Percentiles rank a stretch among this genome's conserved stretches.
phyloP scores from a whole-genome alignment of 2,888 invertebrate genomes.

The Caenorhabditis sp. region DNA sequence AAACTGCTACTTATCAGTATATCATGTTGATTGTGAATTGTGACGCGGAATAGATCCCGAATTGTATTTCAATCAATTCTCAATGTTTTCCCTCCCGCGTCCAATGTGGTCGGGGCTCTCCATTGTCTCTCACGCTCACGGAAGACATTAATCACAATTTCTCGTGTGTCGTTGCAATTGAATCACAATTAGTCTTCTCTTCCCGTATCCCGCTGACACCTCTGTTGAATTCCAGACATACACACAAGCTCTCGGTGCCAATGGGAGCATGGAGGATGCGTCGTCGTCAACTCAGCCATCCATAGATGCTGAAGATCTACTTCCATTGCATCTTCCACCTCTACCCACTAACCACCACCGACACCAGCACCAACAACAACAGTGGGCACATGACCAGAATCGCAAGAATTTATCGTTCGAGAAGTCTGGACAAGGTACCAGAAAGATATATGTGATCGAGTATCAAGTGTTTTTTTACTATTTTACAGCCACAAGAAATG shows the following conservation, averaged over 20 bases:
- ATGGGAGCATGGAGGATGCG: slow-evolving; percentile 63
- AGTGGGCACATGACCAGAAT: slow-evolving; percentile 64
- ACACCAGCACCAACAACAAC: slow-evolving; percentile 15
- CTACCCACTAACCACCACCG: slow-evolving; percentile 3
- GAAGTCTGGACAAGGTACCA: slow-evolving; percentile 41
- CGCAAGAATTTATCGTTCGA: slow-evolving; percentile 59
- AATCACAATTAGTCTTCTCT: slow-evolving; percentile 50
- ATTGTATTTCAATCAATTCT: not conserved
- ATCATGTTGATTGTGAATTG: too few relatives aligned
- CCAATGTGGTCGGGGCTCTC: not conserved
- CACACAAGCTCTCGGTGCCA: not conserved
- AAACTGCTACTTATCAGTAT: too few relatives aligned
- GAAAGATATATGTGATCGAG: not conserved
- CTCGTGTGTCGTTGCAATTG: slow-evolving; percentile 40
- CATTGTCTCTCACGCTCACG: slow-evolving; percentile 20
- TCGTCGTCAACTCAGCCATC: slow-evolving; percentile 35
- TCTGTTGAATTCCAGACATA: slow-evolving; percentile 3
- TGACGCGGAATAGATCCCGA: too few relatives aligned
- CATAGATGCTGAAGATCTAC: slow-evolving; percentile 37
- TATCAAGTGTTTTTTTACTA: too few relatives aligned
- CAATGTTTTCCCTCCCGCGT: slow-evolving; percentile 7
- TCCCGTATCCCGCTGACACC: slow-evolving; percentile 8
- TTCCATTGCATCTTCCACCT: not conserved
- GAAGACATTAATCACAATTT: slow-evolving; percentile 63
- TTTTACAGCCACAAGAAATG: slow-evolving; percentile 67